These are phyloP conservation scores for Baryphthengus martii DNA, from an alignment of 2,113 vertebrate genomes.

Conservation along the genomic window DNA sequence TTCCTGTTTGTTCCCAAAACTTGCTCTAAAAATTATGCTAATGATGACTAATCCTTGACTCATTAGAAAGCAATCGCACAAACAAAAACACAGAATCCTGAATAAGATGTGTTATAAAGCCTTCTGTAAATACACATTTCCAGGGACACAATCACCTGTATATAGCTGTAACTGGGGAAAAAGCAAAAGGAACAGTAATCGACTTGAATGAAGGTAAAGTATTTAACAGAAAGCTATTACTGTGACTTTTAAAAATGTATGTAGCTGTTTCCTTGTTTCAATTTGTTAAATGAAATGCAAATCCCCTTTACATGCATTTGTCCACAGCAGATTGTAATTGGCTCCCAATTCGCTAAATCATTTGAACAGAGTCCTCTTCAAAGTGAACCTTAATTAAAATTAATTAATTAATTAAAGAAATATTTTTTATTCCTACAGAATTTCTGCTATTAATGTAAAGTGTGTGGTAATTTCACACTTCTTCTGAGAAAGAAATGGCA, in stretches of 20 bases:
- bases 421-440: neutral
- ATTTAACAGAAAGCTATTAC: neutral
- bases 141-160: neutral
- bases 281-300: neutral
- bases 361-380: neutral
- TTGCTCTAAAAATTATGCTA: neutral
- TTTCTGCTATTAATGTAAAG: neutral
- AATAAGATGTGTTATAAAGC: neutral
- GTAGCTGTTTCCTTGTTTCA: neutral
- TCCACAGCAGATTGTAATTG: neutral
- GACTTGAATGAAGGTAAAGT: neutral
- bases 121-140: neutral
- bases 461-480: neutral
- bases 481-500: neutral
- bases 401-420: neutral
- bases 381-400: neutral
- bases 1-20: neutral
- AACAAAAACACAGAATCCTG: neutral
- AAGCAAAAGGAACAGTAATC: neutral
- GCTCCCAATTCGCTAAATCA: neutral
- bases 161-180: neutral
- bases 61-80: neutral
- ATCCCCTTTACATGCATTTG: neutral
- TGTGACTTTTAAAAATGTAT: neutral
- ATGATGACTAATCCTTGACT: neutral